Percentiles rank a stretch among this genome's conserved stretches.
These are phyloP conservation scores for Tenualosa thibaudeaui DNA, from an alignment of 2,797 vertebrate genomes.

Conservation along the genomic window DNA sequence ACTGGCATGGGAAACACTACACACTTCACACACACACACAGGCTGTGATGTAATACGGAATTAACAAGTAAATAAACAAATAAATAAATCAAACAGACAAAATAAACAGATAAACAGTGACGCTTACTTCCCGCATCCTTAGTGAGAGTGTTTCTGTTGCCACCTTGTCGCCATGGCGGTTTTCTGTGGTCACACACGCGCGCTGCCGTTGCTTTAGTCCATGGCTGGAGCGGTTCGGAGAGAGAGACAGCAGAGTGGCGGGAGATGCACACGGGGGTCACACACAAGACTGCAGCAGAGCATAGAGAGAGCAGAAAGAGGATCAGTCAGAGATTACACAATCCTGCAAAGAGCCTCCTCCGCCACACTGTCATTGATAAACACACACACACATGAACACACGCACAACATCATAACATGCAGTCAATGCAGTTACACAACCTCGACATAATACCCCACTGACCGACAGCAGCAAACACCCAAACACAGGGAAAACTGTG, in stretches of 20 bases:
- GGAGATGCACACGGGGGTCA: background rate
- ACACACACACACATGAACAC: background rate
- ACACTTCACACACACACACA: background rate
- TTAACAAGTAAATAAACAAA: background rate
- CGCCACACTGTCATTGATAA: constrained; percentile 13
- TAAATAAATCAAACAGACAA: background rate
- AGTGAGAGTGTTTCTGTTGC: constrained; percentile 67
- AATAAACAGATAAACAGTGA: background rate
- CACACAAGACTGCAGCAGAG: background rate
- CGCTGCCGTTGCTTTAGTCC: constrained; percentile 38
- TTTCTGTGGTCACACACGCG: constrained; percentile 44
- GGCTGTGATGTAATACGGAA: background rate
- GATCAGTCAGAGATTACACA: constrained; percentile 25
- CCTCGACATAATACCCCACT: constrained; percentile 42
- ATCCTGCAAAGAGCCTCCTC: constrained; percentile 29
- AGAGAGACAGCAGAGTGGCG: background rate
- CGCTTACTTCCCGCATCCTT: constrained; percentile 71
- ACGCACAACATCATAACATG: constrained; percentile 10
- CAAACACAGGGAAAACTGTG: background rate
- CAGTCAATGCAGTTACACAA: constrained; percentile 37
- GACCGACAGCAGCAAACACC: constrained; percentile 29
- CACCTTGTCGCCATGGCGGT: constrained; percentile 66
- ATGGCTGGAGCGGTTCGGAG: constrained; percentile 27
- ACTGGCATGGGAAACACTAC: background rate
- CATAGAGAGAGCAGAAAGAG: constrained; percentile 12